A percentile compares a stretch with the other conserved stretches of the same genome.
phyloP scores from a whole-genome alignment of 1,140 invertebrate genomes.

The Drosophila leontia region DNA sequence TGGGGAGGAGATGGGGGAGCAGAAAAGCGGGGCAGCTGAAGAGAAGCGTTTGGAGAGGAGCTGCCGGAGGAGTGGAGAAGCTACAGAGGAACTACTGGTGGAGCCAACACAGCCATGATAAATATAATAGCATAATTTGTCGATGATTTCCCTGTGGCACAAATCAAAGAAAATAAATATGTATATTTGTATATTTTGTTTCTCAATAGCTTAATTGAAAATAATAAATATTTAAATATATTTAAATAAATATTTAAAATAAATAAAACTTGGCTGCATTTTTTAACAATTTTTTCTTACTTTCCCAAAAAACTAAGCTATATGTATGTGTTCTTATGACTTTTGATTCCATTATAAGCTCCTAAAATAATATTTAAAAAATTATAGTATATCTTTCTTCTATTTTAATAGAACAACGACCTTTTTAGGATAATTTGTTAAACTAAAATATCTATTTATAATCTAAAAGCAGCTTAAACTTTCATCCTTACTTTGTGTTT shows the following conservation, averaged over 20 bases:
- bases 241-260: not conserved
- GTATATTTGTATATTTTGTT: too few species aligned
- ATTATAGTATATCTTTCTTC: too few species aligned
- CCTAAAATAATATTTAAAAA: too few species aligned
- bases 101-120: not conserved
- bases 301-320: too few species aligned
- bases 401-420: too few species aligned
- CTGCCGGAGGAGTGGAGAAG: not conserved
- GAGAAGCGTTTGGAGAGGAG: not conserved
- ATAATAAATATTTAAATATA: too few species aligned
- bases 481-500: not conserved
- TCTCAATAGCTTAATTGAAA: not conserved
- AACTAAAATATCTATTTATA: not conserved
- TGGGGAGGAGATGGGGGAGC: not conserved
- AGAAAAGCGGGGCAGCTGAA: constrained; percentile 13
- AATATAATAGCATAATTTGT: constrained; percentile 7
- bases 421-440: too few species aligned
- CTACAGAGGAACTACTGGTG: not conserved
- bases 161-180: not conserved
- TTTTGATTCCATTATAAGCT: too few species aligned
- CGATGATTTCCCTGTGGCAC: not conserved
- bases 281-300: too few species aligned
- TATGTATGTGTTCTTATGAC: too few species aligned
- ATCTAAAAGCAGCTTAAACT: not conserved
- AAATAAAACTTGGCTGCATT: too few species aligned